Conservation (phyloP, 1,140 invertebrate genomes). For the Temnothorax longispinosus region DNA sequence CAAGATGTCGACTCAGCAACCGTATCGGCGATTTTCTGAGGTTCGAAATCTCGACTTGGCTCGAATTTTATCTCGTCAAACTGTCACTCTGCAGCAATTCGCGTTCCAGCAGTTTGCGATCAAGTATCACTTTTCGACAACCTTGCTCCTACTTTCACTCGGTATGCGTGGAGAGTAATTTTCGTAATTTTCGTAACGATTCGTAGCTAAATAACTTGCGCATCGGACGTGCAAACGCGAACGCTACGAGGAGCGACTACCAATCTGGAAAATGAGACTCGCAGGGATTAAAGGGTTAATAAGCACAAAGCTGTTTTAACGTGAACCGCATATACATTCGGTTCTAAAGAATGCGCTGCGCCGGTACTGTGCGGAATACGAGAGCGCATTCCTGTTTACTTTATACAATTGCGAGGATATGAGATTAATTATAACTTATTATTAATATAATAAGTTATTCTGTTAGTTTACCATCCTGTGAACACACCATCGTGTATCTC, state of each 20-base stretch:
- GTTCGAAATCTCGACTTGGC: not conserved
- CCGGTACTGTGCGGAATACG: not conserved
- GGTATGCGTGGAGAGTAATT: not conserved
- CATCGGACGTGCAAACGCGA: too few relatives aligned
- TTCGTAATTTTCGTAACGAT: constrained; percentile 16
- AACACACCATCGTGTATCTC: not conserved
- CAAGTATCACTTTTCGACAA: constrained; percentile 5
- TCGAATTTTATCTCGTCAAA: constrained; percentile 38
- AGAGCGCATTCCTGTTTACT: not conserved
- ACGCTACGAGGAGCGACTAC: not conserved
- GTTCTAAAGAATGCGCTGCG: not conserved
- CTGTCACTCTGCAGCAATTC: constrained; percentile 13
- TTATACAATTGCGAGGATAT: not conserved
- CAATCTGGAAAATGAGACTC: not conserved
- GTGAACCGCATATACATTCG: not conserved
- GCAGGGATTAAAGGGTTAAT: not conserved
- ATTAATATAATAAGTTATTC: not conserved
- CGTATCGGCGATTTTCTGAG: constrained; percentile 23
- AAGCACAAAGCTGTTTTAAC: not conserved
- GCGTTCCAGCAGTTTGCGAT: not conserved
- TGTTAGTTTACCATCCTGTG: not conserved
- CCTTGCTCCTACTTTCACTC: not conserved
- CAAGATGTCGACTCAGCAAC: constrained; percentile 27
- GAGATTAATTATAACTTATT: constrained; percentile 6
- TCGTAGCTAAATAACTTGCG: not conserved